Conservation (phyloP, 2,113 vertebrate species). For the Callipepla squamata region DNA sequence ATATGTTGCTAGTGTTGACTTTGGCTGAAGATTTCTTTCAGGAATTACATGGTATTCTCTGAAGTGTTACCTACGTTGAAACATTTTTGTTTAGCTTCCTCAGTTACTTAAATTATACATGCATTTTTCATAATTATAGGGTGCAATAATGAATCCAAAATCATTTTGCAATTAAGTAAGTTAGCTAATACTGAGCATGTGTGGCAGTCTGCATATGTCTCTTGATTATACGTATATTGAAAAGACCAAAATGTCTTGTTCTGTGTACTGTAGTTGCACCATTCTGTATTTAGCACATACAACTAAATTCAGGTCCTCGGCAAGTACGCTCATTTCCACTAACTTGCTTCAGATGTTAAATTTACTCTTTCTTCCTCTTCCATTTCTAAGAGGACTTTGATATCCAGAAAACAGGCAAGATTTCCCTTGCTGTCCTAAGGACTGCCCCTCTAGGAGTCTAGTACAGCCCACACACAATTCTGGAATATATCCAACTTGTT, state of each 20-base stretch:
- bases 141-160: not conserved
- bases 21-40: not conserved
- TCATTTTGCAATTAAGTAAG: not conserved
- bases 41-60: not conserved
- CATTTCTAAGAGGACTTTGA: conserved; percentile 33
- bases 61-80: not conserved
- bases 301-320: not conserved
- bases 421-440: conserved; percentile 47
- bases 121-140: not conserved
- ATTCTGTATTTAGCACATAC: not conserved
- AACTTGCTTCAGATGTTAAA: not conserved
- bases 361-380: not conserved
- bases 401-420: conserved; percentile 6
- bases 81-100: not conserved
- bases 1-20: conserved; percentile 24
- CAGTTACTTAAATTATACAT: not conserved
- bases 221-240: not conserved
- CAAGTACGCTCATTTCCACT: not conserved
- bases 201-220: not conserved
- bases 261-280: not conserved
- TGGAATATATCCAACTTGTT: conserved; percentile 60
- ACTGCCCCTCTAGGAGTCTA: conserved; percentile 21
- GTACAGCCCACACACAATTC: conserved; percentile 58
- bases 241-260: not conserved
- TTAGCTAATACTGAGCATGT: not conserved